Conservation (phyloP, 2,113 vertebrate genomes). For the Canis aureus region DNA sequence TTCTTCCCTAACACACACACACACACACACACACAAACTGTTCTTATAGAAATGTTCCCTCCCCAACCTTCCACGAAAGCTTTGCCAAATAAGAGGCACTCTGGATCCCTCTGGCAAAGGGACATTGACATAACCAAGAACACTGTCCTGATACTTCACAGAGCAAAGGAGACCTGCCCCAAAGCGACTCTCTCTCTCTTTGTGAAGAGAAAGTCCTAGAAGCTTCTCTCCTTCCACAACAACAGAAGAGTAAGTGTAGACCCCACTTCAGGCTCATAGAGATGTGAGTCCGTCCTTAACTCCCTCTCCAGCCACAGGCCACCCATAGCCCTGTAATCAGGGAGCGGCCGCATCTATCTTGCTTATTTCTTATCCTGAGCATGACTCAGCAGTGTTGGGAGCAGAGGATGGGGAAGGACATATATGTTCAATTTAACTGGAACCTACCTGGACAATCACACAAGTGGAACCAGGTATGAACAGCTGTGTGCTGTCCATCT, state of each 20-base stretch:
- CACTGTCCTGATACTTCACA: too few relatives aligned
- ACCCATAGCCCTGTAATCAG: rapidly evolving
- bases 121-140: neutral
- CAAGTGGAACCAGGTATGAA: neutral
- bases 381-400: neutral
- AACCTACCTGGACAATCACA: neutral
- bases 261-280: neutral
- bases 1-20: neutral
- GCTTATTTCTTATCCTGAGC: neutral
- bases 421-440: neutral
- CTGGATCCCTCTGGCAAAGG: neutral
- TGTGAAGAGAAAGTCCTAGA: neutral
- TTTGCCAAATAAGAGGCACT: neutral
- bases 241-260: neutral
- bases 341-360: neutral
- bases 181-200: neutral
- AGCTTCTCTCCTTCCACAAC: neutral
- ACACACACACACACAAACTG: neutral
- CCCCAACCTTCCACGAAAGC: neutral
- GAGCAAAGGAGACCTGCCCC: neutral
- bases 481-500: neutral
- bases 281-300: too few relatives aligned
- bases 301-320: neutral
- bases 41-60: neutral
- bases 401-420: neutral